Evolutionary conservation across 2,888 invertebrate species (phyloP), one percentile per base, ranked within the genome.

Genomic region (Pilophorus perplexus): DNA sequence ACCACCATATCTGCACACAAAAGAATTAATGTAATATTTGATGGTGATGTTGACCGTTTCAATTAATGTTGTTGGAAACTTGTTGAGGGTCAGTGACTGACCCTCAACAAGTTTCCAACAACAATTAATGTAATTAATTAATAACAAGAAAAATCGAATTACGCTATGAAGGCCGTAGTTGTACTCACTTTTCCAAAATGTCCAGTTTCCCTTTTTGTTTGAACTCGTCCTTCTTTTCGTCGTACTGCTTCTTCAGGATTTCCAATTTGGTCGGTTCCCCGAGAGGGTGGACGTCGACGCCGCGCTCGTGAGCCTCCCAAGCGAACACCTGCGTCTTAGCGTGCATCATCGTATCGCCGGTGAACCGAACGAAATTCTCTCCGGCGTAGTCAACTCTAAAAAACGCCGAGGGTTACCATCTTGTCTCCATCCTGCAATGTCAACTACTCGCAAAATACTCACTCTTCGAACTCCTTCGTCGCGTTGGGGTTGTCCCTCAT

Each of bases 261-360:
- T 97, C 98, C 69, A 98, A 80, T 78, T 97, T 97, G 10, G 99
- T 99, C 5, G 99, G 99, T 77, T 99, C 99, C 2, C 98, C 98
- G 71, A 98, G 82, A 66, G 97, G 82, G 77, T 97, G 94, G 22
- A 96, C 93, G 79, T 96, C 95, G 0, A 96, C 89, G 2, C 96
- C 95, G 72, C 88, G 85, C 65, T 91, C 89, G 75, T 91, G 90
- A 2, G 96, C 96, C 75, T 97, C 95, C 97, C 98, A 98, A 2
- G 97, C 96, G 82, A 98, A 98, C 75, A 94, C 76, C 76, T 98
- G 97, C 14, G 94, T 92, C 12, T 85, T 85, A 1, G 94, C 91
- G 78, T 98, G 97, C 67, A 86, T 83, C 40, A 85, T 83, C 0
- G 98, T 97, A 79, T 98, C 98, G 10, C 99, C 99, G 38, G 91